Evolutionary conservation across 2,888 invertebrate genomes (phyloP).

Genomic region (Drosophila koepferae): DNA sequence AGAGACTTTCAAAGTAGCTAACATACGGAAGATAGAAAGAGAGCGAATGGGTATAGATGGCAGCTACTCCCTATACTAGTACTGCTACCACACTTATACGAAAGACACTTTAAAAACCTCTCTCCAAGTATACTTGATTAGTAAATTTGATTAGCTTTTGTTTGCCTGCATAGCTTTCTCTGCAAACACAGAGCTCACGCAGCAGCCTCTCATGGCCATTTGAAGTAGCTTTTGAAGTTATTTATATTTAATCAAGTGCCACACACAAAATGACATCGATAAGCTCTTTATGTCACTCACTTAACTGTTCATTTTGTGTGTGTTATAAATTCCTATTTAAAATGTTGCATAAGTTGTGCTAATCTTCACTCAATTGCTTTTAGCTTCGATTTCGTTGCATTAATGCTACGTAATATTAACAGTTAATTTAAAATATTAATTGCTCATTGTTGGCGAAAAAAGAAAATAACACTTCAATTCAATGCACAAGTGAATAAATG

Average conservation of each 20-base stretch:
- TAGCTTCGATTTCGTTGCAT: constrained; percentile 5
- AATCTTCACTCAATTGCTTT: constrained; percentile 16
- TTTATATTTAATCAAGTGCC: not conserved
- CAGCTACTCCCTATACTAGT: no score
- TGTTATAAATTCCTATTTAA: constrained; percentile 5
- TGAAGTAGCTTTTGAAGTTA: not conserved
- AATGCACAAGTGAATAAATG: constrained; percentile 32
- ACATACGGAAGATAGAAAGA: no score
- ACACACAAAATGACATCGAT: not conserved
- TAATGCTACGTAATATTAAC: constrained; percentile 23
- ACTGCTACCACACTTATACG: no score
- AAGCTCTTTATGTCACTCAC: constrained; percentile 8
- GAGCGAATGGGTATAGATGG: no score
- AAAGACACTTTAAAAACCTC: no score
- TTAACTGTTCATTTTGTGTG: not conserved
- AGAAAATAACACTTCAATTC: constrained; percentile 56
- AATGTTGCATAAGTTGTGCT: constrained; percentile 7
- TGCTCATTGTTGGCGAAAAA: constrained; percentile 49
- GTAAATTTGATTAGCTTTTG: not conserved
- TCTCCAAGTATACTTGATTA: not conserved
- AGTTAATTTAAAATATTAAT: constrained; percentile 50
- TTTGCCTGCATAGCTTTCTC: not conserved
- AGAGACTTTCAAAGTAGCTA: no score
- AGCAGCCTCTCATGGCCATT: not conserved
- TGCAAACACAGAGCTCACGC: not conserved